A percentile compares a stretch with the other conserved stretches of the same genome.
phyloP scores from a whole-genome alignment of 2,888 invertebrate genomes.

The Drosophila monieri region DNA sequence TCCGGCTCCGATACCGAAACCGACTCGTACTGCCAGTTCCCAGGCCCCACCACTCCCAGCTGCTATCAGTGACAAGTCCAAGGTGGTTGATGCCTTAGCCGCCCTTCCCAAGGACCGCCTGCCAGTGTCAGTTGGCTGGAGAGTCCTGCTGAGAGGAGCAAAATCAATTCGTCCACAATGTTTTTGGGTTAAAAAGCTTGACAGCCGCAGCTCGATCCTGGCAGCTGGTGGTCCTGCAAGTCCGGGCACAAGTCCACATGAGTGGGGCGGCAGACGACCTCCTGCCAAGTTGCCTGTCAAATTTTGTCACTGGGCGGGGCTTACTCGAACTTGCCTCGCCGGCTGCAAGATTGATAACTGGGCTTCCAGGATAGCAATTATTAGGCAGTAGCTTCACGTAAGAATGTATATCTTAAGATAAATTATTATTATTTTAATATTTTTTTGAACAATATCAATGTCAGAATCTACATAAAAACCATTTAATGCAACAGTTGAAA shows the following conservation, averaged over 20 bases:
- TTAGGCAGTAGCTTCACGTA: slow-evolving; percentile 9
- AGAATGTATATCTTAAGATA: no score
- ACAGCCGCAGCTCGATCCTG: slow-evolving; percentile 57
- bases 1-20: neutral
- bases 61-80: slow-evolving; percentile 70
- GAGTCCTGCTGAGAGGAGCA: slow-evolving; percentile 52
- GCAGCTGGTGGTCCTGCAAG: slow-evolving; percentile 35
- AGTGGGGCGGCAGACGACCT: slow-evolving; percentile 33
- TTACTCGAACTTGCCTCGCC: slow-evolving; percentile 6
- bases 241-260: slow-evolving; percentile 18
- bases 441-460: neutral
- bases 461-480: slow-evolving; percentile 52
- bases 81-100: slow-evolving; percentile 54
- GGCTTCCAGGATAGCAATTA: neutral
- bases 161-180: slow-evolving; percentile 44
- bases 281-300: slow-evolving; percentile 41
- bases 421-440: no score
- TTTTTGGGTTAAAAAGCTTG: slow-evolving; percentile 69
- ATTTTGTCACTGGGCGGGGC: slow-evolving; percentile 39
- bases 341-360: slow-evolving; percentile 20
- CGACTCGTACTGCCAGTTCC: neutral
- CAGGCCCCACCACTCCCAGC: slow-evolving; percentile 25
- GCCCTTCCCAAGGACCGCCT: slow-evolving; percentile 21
- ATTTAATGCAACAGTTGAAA: slow-evolving; percentile 70
- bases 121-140: slow-evolving; percentile 34